Evolutionary conservation across 1,140 invertebrate genomes (phyloP), one percentile per base, ranked within the genome.

Genomic region (Papilio helenus): DNA sequence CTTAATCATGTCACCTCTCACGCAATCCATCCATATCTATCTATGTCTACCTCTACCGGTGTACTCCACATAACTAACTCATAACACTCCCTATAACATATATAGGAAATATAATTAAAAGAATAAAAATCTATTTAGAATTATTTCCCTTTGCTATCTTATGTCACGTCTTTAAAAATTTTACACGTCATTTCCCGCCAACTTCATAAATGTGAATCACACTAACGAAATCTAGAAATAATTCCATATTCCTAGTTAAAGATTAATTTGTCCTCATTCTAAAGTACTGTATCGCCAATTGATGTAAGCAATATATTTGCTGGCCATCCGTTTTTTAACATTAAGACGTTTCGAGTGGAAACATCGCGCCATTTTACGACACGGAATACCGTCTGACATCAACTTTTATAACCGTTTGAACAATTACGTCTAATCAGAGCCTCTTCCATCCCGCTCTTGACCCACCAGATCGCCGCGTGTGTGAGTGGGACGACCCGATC

Each of bases 381-480:
- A 92, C 88, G 87, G 90, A 92, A 89, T 85, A 92, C 90, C 88
- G 90, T 89, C 87, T 88, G 92, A 94, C 92, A 94, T 93, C 91
- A 89, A 91, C 89, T 94, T 94, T 94, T 94, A 94, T 92, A 93
- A 92, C 93, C 90, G 86, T 93, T 92, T 90, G 89, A 92, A 93
- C 93, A 94, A 94, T 94, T 94, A 94, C 89, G 88, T 91, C 91
- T 92, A 92, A 93, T 93, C 89, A 92, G 87, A 86, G 88, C 55
- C 78, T 86, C 79, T 84, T 83, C 81, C 81, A 65, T 85, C 83
- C 84, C 82, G 82, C 88, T 81, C 81, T 86, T 79, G 72, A 73
- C 85, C 76, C 49, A 81, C 81, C 73, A 76, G 85, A 80, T 77
- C 77, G 34, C 51, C 29, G 65, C 34, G 76, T 44, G 88, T 79